Conservation (phyloP, 2,113 vertebrate species). For the Chiloscyllium plagiosum region DNA sequence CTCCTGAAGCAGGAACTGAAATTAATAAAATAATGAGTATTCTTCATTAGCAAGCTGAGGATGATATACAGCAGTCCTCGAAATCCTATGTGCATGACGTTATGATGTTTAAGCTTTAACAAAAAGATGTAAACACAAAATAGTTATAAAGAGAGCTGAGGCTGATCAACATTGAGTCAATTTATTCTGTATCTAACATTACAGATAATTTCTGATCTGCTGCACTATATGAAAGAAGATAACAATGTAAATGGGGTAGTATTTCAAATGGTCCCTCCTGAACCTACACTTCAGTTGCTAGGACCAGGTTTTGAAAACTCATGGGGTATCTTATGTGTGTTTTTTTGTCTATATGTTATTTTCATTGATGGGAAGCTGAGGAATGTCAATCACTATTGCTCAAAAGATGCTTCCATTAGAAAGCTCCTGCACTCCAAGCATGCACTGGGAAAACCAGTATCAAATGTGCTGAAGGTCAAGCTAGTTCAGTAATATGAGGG, state of each 20-base stretch:
- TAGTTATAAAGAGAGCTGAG: background rate
- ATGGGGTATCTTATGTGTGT: background rate
- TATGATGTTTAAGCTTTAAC: background rate
- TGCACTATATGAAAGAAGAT: background rate
- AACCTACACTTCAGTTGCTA: background rate
- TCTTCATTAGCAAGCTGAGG: background rate
- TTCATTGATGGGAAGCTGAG: background rate
- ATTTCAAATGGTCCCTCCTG: background rate
- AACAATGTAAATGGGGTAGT: background rate
- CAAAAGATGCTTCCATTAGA: background rate
- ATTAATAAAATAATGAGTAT: background rate
- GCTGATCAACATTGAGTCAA: background rate
- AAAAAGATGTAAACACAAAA: background rate
- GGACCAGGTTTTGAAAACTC: background rate
- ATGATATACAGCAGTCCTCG: background rate
- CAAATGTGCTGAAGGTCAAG: background rate
- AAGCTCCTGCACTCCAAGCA: background rate
- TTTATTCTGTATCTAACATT: background rate
- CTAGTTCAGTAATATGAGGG: background rate
- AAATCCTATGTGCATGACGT: background rate
- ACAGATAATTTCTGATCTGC: background rate
- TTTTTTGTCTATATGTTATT: background rate
- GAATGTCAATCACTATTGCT: background rate
- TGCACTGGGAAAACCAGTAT: background rate
- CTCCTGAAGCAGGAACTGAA: background rate